Evolutionary conservation across 2,797 vertebrate species (phyloP).

Genomic region (Oreonectes daqikongensis): DNA sequence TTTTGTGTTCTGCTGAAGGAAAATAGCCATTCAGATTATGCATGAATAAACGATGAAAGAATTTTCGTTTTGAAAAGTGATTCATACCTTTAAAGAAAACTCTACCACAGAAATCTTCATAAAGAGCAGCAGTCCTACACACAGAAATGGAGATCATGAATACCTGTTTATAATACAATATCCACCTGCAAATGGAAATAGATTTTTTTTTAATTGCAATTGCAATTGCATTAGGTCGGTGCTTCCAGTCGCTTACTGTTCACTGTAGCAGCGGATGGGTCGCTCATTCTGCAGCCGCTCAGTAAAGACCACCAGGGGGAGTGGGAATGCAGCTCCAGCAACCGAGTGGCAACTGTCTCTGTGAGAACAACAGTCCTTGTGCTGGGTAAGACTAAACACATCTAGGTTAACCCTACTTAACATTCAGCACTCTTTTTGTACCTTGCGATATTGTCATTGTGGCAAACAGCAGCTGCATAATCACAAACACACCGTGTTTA

Average conservation of each 20-base stretch:
- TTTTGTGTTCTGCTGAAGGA: too few species aligned
- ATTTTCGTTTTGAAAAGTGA: too few species aligned
- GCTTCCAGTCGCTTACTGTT: conserved; percentile 67
- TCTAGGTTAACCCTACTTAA: background rate
- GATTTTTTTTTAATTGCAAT: conserved; percentile 29
- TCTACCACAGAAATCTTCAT: too few species aligned
- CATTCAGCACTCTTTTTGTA: background rate
- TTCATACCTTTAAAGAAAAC: too few species aligned
- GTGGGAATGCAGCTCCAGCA: conserved; percentile 86
- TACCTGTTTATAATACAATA: conserved; percentile 4
- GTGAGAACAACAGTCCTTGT: conserved; percentile 80
- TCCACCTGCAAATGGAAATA: conserved; percentile 1
- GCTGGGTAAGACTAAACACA: conserved; percentile 78
- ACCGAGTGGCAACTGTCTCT: conserved; percentile 80
- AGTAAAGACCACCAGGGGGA: conserved; percentile 88
- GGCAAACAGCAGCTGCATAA: too few species aligned
- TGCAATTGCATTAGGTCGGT: conserved; percentile 78
- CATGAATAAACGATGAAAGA: too few species aligned
- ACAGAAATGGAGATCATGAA: background rate
- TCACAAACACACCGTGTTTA: too few species aligned
- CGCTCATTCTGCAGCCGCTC: conserved; percentile 83
- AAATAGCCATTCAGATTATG: too few species aligned
- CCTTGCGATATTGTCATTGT: too few species aligned
- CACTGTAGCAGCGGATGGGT: conserved; percentile 78
- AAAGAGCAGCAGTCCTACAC: background rate